phyloP scores from a whole-genome alignment of 2,113 vertebrate genomes.

The Scomber japonicus region DNA sequence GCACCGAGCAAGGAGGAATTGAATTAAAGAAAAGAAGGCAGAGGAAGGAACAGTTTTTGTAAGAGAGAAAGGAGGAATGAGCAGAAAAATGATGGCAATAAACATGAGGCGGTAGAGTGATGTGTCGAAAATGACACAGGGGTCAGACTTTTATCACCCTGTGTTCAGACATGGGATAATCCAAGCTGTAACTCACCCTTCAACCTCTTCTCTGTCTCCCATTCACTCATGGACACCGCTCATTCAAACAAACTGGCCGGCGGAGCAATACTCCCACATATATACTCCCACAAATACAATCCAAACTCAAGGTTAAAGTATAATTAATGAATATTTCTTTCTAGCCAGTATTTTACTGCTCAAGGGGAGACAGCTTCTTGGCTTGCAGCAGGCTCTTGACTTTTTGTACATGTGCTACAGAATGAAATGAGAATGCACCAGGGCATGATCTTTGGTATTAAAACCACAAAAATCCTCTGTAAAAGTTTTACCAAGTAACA shows the following conservation, averaged over 20 bases:
- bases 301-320: neutral
- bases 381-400: constrained; percentile 4
- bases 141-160: constrained; percentile 53
- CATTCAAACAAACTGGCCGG: constrained; percentile 22
- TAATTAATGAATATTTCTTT: constrained; percentile 23
- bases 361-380: neutral
- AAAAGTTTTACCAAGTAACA: neutral
- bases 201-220: constrained; percentile 14
- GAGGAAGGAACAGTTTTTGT: neutral
- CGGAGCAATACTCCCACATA: constrained; percentile 8
- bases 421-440: neutral
- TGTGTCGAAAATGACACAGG: constrained; percentile 27
- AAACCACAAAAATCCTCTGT: neutral
- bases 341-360: neutral
- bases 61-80: neutral
- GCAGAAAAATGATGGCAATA: neutral
- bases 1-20: neutral
- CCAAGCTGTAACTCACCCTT: constrained; percentile 40
- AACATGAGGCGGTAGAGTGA: constrained; percentile 16
- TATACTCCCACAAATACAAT: neutral
- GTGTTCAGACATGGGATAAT: constrained; percentile 53
- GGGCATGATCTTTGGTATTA: neutral
- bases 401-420: neutral
- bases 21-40: neutral
- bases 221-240: constrained; percentile 19